These are phyloP conservation scores for Antheraea pernyi DNA, from an alignment of 1,140 invertebrate genomes.

Conservation along the genomic window DNA sequence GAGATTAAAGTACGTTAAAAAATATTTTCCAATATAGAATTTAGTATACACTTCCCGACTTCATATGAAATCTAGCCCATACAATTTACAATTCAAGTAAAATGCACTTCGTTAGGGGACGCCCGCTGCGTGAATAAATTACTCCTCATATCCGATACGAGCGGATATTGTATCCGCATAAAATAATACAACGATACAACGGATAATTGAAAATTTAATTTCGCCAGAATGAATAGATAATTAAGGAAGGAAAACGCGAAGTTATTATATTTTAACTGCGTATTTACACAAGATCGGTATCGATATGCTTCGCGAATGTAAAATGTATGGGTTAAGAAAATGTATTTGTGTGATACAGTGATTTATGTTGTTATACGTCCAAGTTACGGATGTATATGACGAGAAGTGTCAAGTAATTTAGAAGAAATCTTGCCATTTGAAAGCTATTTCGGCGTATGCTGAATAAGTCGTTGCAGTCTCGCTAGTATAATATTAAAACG, in stretches of 20 bases:
- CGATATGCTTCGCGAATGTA: not conserved
- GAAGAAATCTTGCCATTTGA: too few species aligned
- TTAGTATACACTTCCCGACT: not conserved
- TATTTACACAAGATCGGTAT: not conserved
- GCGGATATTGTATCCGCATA: slow-evolving; percentile 17
- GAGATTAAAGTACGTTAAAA: too few species aligned
- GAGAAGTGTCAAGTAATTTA: too few species aligned
- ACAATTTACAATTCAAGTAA: slow-evolving; percentile 19
- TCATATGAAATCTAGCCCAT: not conserved
- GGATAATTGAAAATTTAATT: slow-evolving; percentile 7
- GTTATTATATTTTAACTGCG: not conserved
- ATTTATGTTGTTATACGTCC: not conserved
- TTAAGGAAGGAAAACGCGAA: not conserved
- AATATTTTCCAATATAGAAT: too few species aligned
- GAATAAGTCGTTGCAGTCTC: too few species aligned
- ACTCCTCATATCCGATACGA: slow-evolving; percentile 5
- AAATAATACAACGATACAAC: slow-evolving; percentile 18
- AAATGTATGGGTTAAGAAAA: not conserved
- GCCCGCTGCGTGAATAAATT: slow-evolving; percentile 32
- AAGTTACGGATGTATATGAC: too few species aligned
- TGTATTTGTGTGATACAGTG: not conserved
- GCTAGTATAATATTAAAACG: too few species aligned
- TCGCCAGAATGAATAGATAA: not conserved
- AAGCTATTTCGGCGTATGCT: too few species aligned
- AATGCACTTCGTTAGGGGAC: slow-evolving; percentile 17